Base-by-base conservation (phyloP, 2,888 invertebrate species). In the Scaeva pyrastri region DNA sequence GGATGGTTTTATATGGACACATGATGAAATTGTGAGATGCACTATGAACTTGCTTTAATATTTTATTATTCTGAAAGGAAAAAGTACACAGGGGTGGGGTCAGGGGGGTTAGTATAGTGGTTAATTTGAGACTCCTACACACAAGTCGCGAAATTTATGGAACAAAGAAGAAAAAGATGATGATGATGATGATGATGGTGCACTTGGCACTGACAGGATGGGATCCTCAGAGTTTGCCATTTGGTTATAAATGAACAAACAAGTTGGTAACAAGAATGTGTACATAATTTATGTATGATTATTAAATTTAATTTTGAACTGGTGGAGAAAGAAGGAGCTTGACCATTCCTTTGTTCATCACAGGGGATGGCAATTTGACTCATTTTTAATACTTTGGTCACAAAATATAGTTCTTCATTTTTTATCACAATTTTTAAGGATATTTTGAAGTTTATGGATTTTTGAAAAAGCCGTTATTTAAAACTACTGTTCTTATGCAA, bases 21-120 rank as follows among this genome's bases (percentile, higher is more conserved):
- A 50, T 39, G 68, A 52, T 68, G 52, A 68, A 68, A 68, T 68
- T 68, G 64, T 36, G 14, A 48, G 31, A 66, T 66, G 12, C 48
- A 66, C 48, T 66, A 66, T 66, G 19, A 45, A 66, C 64, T 66
- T 48, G 16, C 48, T 31, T 31, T 19, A 16, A 23, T 41, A 64
- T 45, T 45, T 16, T 19, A 62, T 62, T 10, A 21, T 21, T 26
- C 7, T 43, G 16, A 19, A 19, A 8, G 14, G 31, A 31, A 7
- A 6, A 7, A 14, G 11, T n/a, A n/a, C n/a, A n/a, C n/a, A 31
- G n/a, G 4, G 8, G 62, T 23, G 8, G 1, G n/a, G n/a, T n/a
- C n/a, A 26, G 41, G 12, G 31, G 16, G 31, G 6, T n/a, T n/a
- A n/a, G n/a, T n/a, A n/a, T n/a, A n/a, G 31, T 31, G 31, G 31